Percentiles rank a stretch among this genome's conserved stretches.
These are phyloP conservation scores for Polymixis lichenea DNA, from an alignment of 2,888 invertebrate genomes.

Conservation along the genomic window DNA sequence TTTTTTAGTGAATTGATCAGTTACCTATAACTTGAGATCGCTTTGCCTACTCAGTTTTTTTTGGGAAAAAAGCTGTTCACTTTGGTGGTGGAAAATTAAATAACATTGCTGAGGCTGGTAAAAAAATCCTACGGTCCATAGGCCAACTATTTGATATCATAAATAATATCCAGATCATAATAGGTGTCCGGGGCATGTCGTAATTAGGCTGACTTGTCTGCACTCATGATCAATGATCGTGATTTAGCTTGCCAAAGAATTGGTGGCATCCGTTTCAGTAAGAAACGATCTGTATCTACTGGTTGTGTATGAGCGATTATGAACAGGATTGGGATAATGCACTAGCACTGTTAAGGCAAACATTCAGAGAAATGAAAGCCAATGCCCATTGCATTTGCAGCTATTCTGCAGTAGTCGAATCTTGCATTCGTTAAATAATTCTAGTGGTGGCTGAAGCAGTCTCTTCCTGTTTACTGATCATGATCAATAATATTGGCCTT, in stretches of 20 bases:
- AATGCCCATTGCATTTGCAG: neutral
- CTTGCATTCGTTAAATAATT: neutral
- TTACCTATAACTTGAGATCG: slow-evolving; percentile 9
- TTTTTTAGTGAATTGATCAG: slow-evolving; percentile 32
- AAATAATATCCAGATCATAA: neutral
- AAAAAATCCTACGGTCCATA: neutral
- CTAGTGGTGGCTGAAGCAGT: neutral
- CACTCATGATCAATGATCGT: neutral
- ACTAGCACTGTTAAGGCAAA: neutral
- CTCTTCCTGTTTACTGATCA: slow-evolving; percentile 11
- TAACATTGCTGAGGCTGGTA: neutral
- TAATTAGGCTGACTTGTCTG: slow-evolving; percentile 18
- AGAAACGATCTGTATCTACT: neutral
- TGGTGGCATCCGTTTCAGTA: slow-evolving; percentile 9
- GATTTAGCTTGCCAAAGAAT: slow-evolving; percentile 20
- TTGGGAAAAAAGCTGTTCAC: neutral
- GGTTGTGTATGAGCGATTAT: slow-evolving; percentile 1
- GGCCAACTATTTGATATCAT: neutral
- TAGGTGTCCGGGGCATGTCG: neutral
- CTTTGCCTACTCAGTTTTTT: neutral
- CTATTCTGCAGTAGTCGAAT: neutral
- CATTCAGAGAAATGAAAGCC: neutral
- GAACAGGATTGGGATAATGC: neutral
- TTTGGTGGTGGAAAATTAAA: neutral
- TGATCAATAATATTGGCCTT: slow-evolving; percentile 18